Percentiles rank a stretch among this genome's conserved stretches.
Evolutionary conservation across 37 sponge, comb jelly and placozoan genomes (phyloP).

Genomic region (Halichondria panicea): DNA sequence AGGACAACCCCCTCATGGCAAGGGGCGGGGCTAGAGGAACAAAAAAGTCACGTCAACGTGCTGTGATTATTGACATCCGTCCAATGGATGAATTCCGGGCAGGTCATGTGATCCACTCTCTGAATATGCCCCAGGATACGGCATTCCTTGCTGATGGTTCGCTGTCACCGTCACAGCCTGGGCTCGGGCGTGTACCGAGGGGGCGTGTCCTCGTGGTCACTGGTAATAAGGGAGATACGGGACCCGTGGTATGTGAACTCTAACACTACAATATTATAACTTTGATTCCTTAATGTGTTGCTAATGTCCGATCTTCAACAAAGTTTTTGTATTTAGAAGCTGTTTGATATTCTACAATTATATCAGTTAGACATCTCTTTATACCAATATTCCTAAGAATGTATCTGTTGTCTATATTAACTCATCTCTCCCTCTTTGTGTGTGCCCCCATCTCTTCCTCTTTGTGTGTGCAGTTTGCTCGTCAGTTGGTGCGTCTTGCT

Average conservation of each 20-base stretch:
- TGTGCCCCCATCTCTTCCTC: no score
- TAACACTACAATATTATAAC: background rate
- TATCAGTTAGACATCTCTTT: no score
- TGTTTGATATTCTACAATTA: no score
- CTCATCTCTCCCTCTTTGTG: no score
- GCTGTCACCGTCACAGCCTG: constrained; percentile 6
- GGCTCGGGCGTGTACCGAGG: constrained; percentile 27
- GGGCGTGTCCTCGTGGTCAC: constrained; percentile 61
- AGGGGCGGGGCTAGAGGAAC: no score
- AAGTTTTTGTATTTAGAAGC: background rate
- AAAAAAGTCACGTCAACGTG: constrained; percentile 35
- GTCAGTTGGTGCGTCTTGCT: constrained; percentile 66
- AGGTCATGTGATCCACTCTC: constrained; percentile 74
- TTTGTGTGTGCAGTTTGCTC: constrained; percentile 72
- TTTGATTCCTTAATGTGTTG: background rate
- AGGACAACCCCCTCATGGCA: constrained; percentile 3
- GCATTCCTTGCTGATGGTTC: constrained; percentile 68
- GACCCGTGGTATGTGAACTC: constrained; percentile 37
- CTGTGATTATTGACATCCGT: constrained; percentile 73
- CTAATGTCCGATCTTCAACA: background rate
- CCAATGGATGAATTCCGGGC: constrained; percentile 67
- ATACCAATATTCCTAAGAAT: no score
- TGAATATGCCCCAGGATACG: constrained; percentile 68
- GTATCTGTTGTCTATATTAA: no score
- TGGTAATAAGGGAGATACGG: constrained; percentile 50